Base-by-base conservation (phyloP, 1,140 invertebrate genomes). In the Parasteatoda tepidariorum region DNA sequence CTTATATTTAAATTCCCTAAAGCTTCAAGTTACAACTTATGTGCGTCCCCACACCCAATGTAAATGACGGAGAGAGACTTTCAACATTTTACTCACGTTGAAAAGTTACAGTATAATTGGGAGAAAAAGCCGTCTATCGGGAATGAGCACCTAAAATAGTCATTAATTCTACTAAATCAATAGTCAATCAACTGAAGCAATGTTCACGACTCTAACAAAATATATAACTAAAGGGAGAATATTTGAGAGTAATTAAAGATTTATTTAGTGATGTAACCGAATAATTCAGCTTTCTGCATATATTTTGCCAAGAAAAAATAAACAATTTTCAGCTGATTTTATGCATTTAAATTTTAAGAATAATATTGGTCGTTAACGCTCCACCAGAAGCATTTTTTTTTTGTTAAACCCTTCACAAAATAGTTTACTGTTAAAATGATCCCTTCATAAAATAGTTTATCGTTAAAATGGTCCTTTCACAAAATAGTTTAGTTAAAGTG, bases 11-110 rank as follows among this genome's bases (percentile, higher is more conserved):
- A 26, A n/a, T n/a, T 59, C 57, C 18, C 57, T n/a, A 7, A n/a
- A 59, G 57, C 57, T n/a, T 22, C 7, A 9, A 9, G 38, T 13
- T 18, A 48, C 38, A 48, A 48, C 9, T 48, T n/a, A 41, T 26
- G 34, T 6, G 30, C 11, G 13, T 18, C 38, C 67, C 67, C 67
- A 70, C 67, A 70, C 67, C 67, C 67, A 48, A 70, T 70, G 67
- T 22, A 70, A 70, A 70, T 70, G 34, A 24, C 67, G 22, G 6
- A 26, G 4, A 48, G 24, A 38, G 38, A 18, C 15, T 70, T 48
- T 70, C n/a, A 24, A 38, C 33, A 70, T 70, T n/a, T n/a, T 3
- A 30, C 33, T 70, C 67, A 70, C 67, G 67, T 26, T 59, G 57
- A 28, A 26, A n/a, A 26, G 57, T 59, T 59, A 22, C 6, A 7